Conservation (phyloP, 2,888 invertebrate species). For the Athalia cordata region DNA sequence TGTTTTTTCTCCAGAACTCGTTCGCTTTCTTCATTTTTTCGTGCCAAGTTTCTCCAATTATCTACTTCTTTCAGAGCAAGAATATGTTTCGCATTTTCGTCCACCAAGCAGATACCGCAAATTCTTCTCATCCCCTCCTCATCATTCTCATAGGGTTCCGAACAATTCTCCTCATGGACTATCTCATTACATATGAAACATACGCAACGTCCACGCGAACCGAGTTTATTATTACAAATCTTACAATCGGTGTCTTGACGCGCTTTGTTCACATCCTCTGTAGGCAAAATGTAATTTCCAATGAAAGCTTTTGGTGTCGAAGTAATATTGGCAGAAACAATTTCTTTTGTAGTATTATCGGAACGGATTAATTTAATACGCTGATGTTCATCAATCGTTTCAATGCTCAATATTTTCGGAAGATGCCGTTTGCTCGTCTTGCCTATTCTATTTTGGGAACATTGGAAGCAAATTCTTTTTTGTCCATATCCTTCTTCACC, state of each 20-base stretch:
- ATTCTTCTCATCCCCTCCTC: constrained; percentile 23
- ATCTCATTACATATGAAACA: constrained; percentile 6
- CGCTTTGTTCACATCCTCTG: neutral
- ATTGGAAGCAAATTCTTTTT: constrained; percentile 5
- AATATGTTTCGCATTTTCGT: constrained; percentile 18
- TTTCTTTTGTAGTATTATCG: neutral
- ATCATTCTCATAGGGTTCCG: constrained; percentile 17
- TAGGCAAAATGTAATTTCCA: neutral
- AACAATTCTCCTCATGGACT: constrained; percentile 5
- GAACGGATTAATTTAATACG: constrained; percentile 11
- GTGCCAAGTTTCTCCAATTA: constrained; percentile 14
- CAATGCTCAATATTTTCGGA: constrained; percentile 13
- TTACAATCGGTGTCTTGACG: constrained; percentile 5
- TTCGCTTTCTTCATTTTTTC: neutral
- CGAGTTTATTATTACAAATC: neutral
- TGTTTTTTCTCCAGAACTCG: constrained; percentile 8
- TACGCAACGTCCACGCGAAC: constrained; percentile 4
- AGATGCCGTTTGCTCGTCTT: neutral
- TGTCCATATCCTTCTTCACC: constrained; percentile 21
- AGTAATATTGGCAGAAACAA: neutral
- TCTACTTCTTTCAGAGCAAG: constrained; percentile 6
- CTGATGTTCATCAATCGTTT: neutral
- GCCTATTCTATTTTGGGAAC: neutral
- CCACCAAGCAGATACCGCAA: constrained; percentile 13
- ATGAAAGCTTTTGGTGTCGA: neutral